Evolutionary conservation across 2,888 invertebrate species (phyloP).

Genomic region (Allophyes oxyacanthae): DNA sequence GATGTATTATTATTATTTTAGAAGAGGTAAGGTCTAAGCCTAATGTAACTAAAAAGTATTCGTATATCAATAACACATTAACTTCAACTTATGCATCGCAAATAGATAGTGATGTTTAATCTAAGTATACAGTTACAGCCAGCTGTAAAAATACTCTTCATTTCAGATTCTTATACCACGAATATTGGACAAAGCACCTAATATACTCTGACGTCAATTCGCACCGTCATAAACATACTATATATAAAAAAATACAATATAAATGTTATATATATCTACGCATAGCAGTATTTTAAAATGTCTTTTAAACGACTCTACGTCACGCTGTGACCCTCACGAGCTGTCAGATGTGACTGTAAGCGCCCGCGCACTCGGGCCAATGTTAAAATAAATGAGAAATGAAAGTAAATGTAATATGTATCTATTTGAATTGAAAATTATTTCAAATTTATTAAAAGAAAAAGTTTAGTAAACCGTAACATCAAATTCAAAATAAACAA

Average conservation of each 20-base stretch:
- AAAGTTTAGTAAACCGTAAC: conserved; percentile 36
- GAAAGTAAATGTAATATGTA: conserved; percentile 15
- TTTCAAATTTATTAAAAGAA: conserved; percentile 12
- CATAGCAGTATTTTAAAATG: conserved; percentile 42
- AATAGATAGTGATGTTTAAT: conserved; percentile 60
- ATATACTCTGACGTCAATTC: conserved; percentile 70
- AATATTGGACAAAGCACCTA: conserved; percentile 67
- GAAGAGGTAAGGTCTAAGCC: no score
- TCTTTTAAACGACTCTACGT: conserved; percentile 43
- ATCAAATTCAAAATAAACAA: conserved; percentile 44
- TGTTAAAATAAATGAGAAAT: conserved; percentile 26
- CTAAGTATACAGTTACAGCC: conserved; percentile 58
- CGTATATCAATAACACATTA: conserved; percentile 53
- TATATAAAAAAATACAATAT: conserved; percentile 50
- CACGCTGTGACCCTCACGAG: conserved; percentile 30
- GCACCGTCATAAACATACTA: conserved; percentile 60
- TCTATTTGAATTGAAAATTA: conserved; percentile 15
- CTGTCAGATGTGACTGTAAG: conserved; percentile 32
- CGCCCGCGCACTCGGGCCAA: conserved; percentile 27
- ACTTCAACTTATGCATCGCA: conserved; percentile 47
- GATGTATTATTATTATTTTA: conserved; percentile 21
- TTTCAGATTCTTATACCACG: conserved; percentile 62
- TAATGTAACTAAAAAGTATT: conserved; percentile 22
- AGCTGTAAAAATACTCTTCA: conserved; percentile 67
- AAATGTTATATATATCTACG: conserved; percentile 42